Base-by-base conservation (phyloP, 2,888 invertebrate species). In the Machimus rusticus region DNA sequence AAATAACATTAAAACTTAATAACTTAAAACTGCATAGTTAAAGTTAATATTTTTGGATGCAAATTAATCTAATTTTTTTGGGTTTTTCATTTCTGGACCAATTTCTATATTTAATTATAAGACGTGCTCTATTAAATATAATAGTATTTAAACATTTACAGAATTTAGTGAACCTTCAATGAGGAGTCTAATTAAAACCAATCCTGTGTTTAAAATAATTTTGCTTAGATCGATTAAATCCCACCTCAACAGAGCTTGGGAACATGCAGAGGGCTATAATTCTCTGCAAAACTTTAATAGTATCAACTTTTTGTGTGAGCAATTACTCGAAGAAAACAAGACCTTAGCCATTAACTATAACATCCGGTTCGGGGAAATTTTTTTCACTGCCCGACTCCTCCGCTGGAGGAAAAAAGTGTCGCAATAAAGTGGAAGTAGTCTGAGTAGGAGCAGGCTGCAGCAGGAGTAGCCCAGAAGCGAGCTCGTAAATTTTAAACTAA, bases 401-500 rank as follows among this genome's bases (percentile, higher is more conserved):
- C 51, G 51, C 51, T n/a, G 51, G n/a, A 12, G 12, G 66, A 37
- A 37, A 76, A 76, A 37, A 37, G 76, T 76, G 76, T 76, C 76
- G 76, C 37, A 34, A 66, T 76, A 76, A 76, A 37, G 37, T 8
- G 34, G 76, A 66, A 74, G 74, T 34, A 31, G 34, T 16, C 34
- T n/a, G 34, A 34, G 76, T 37, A 34, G 34, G 76, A 76, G 37
- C 76, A 34, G 76, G 16, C n/a, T 31, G 76, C 12, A 66, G 23
- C 9, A 66, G 66, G 19, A 23, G 66, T 12, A 23, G 9, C 12
- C 28, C 66, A 66, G 28, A 23, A 76, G 37, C n/a, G 76, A 76
- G 76, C 76, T 76, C 76, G 76, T 76, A 76, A 76, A 76, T 76
- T 76, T 76, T 34, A 76, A 76, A 76, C 76, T 31, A 76, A 76